A percentile compares a stretch with the other conserved stretches of the same genome.
Evolutionary conservation across 2,888 invertebrate species (phyloP).

Genomic region (Oithona nana): DNA sequence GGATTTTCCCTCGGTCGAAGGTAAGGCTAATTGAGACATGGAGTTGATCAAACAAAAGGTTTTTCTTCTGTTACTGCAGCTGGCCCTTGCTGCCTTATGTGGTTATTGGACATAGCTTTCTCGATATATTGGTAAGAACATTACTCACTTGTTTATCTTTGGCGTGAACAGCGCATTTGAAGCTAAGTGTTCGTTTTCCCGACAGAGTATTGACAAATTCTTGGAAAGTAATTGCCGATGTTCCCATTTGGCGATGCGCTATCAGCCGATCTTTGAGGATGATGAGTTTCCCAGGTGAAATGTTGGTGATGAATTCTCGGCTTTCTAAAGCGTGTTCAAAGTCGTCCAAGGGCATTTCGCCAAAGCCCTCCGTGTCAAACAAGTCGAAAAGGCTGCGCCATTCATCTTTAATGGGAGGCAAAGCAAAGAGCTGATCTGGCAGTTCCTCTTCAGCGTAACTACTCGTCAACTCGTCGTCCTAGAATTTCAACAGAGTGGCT

Average conservation of each 20-base stretch:
- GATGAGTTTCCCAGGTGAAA: background rate
- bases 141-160: background rate
- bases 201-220: background rate
- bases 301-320: background rate
- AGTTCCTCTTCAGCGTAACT: background rate
- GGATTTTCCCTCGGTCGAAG: too few species aligned
- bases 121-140: background rate
- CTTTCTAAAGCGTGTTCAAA: background rate
- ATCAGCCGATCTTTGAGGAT: background rate
- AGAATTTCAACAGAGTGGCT: background rate
- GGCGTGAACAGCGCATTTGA: slow-evolving; percentile 1
- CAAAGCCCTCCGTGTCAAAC: background rate
- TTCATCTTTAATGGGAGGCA: background rate
- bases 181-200: slow-evolving; percentile 1
- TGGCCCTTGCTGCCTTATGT: too few species aligned
- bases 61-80: too few species aligned
- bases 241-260: background rate
- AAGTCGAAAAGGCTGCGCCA: background rate
- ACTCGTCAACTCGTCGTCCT: background rate
- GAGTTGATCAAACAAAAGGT: too few species aligned
- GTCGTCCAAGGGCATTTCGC: background rate
- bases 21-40: too few species aligned
- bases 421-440: background rate
- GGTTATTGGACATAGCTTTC: too few species aligned
- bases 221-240: slow-evolving; percentile 1